A percentile compares a stretch with the other conserved stretches of the same genome.
phyloP scores from a whole-genome alignment of 2,797 vertebrate genomes.

The Pterois miles region DNA sequence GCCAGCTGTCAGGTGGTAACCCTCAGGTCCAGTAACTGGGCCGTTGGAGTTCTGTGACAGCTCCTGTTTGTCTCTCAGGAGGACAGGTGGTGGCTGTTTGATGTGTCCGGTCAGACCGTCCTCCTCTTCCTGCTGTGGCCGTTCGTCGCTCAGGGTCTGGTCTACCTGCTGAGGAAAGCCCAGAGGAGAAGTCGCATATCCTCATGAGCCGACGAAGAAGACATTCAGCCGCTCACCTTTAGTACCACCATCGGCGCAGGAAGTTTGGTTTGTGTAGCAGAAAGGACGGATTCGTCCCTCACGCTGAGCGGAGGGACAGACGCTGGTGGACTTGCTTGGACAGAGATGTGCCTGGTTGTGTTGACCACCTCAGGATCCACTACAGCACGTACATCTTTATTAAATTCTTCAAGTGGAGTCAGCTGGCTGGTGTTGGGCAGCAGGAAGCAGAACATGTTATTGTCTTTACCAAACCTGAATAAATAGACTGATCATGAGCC shows the following conservation, averaged over 20 bases:
- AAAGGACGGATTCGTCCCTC: background rate
- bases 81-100: conserved; percentile 78
- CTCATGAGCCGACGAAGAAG: conserved; percentile 46
- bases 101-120: conserved; percentile 80
- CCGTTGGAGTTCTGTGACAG: no score
- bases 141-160: conserved; percentile 89
- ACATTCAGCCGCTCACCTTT: background rate
- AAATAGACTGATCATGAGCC: background rate
- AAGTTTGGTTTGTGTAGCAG: background rate
- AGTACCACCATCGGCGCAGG: background rate
- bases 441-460: background rate
- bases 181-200: conserved; percentile 58
- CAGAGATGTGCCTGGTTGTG: background rate
- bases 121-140: conserved; percentile 93
- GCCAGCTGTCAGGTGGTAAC: background rate
- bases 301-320: background rate
- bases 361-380: conserved; percentile 11
- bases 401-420: background rate
- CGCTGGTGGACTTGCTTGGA: background rate
- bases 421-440: background rate
- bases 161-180: conserved; percentile 75
- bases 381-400: background rate
- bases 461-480: background rate
- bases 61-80: conserved; percentile 62
- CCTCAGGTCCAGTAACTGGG: no score